Evolutionary conservation across 2,113 vertebrate genomes (phyloP).

Genomic region (Uria aalge): DNA sequence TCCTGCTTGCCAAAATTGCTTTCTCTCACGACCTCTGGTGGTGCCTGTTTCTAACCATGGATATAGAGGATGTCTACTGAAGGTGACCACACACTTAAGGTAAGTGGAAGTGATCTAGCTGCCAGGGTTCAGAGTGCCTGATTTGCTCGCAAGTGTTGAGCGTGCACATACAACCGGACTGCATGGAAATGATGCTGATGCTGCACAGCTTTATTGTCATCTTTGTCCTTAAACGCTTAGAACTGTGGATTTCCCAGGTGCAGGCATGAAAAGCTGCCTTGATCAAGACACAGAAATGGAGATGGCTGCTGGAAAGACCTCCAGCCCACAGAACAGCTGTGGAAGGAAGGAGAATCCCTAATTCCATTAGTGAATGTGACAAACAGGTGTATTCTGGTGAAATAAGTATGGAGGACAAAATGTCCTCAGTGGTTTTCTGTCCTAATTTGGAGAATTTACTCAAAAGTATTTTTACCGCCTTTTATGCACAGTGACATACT

Average conservation of each 20-base stretch:
- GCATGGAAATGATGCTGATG: not conserved
- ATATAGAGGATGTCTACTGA: not conserved
- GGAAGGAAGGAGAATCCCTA: not conserved
- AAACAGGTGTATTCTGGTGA: not conserved
- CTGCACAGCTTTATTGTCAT: not conserved
- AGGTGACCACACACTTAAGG: not conserved
- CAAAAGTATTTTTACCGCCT: not conserved
- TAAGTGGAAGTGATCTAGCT: not conserved
- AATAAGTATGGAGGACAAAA: not conserved
- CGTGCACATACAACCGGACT: not conserved
- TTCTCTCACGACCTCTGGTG: not conserved
- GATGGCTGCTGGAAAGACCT: not conserved
- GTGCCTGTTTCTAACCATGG: not conserved
- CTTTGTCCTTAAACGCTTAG: not conserved
- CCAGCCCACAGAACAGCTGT: not conserved
- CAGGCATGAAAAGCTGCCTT: not conserved
- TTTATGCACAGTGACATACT: not conserved
- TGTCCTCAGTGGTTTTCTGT: not conserved
- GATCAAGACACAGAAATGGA: not conserved
- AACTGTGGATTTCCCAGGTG: not conserved
- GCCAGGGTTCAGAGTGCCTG: not conserved
- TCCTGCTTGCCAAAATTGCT: not conserved
- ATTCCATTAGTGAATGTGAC: not conserved
- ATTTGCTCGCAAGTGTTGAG: not conserved
- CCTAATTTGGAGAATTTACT: not conserved